Base-by-base conservation (phyloP, 2,797 vertebrate species). In the Syngnathus acus region DNA sequence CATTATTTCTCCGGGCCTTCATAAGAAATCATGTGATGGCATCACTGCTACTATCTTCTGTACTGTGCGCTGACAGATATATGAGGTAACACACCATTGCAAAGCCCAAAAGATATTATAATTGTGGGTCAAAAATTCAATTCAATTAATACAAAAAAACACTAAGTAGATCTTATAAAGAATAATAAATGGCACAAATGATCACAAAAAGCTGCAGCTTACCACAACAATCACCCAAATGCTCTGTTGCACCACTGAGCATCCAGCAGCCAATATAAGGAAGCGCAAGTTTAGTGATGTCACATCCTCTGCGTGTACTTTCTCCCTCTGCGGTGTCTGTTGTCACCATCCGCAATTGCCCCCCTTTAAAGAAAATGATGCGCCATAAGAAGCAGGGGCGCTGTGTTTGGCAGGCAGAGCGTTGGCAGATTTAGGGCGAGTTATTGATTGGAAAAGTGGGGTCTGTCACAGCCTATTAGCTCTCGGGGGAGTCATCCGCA, bases 391-490 rank as follows among this genome's bases (percentile, higher is more conserved):
- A 89, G 84, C 86, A 82, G 58, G 58, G 38, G 37, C n/a, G 38
- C 58, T n/a, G 17, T n/a, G 60, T 45, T 88, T 90, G 87, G 87
- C 87, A 90, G 88, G 80, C 86, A 80, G 84, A 90, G 88, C 89
- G 87, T 89, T 92, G 90, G 89, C 90, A 91, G 89, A 89, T 91
- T 91, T 91, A 89, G 88, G 87, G 88, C 90, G 86, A 91, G 88
- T 91, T 92, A 91, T 92, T 91, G 90, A 91, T 92, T 90, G 89
- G 88, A 90, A 92, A 91, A 91, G 90, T 91, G 87, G 88, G 90
- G 89, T 91, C 90, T 91, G 91, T 92, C 89, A 91, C 89, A 92
- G 90, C 89, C 88, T 88, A 91, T 92, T 91, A 91, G 89, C 88
- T 90, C 89, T 90, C 90, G 85, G 86, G 89, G 89, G 89, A 90